These are phyloP conservation scores for Dysmachus trigonus DNA, from an alignment of 2,888 invertebrate genomes.

Conservation along the genomic window DNA sequence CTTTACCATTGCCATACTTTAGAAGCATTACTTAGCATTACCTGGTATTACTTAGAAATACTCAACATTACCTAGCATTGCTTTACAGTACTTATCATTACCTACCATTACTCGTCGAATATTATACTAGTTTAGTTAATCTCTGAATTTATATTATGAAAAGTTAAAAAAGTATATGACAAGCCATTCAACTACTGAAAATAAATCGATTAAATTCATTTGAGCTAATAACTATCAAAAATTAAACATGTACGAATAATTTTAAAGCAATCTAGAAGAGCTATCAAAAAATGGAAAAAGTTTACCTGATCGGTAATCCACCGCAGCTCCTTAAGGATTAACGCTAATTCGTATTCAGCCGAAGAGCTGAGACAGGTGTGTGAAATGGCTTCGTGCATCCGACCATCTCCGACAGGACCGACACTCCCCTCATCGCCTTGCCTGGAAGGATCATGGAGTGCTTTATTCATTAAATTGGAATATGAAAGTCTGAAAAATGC, in stretches of 20 bases:
- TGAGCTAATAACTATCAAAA: background rate
- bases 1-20: too few relatives aligned
- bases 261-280: background rate
- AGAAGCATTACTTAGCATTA: too few relatives aligned
- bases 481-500: background rate
- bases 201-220: background rate
- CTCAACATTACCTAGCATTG: too few relatives aligned
- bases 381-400: constrained; percentile 77
- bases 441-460: constrained; percentile 50
- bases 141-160: too few relatives aligned
- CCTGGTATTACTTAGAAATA: too few relatives aligned
- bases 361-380: constrained; percentile 82
- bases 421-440: constrained; percentile 64
- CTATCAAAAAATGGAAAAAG: background rate
- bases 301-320: constrained; percentile 88
- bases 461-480: background rate
- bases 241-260: background rate
- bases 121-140: background rate
- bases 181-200: background rate
- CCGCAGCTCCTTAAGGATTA: constrained; percentile 92
- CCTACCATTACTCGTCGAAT: too few relatives aligned
- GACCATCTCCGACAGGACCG: constrained; percentile 67
- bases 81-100: too few relatives aligned
- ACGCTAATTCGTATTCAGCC: constrained; percentile 91
- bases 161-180: too few relatives aligned